Percentiles rank a stretch among this genome's conserved stretches.
Evolutionary conservation across 2,888 invertebrate species (phyloP).

Genomic region (Oasisia sp.): DNA sequence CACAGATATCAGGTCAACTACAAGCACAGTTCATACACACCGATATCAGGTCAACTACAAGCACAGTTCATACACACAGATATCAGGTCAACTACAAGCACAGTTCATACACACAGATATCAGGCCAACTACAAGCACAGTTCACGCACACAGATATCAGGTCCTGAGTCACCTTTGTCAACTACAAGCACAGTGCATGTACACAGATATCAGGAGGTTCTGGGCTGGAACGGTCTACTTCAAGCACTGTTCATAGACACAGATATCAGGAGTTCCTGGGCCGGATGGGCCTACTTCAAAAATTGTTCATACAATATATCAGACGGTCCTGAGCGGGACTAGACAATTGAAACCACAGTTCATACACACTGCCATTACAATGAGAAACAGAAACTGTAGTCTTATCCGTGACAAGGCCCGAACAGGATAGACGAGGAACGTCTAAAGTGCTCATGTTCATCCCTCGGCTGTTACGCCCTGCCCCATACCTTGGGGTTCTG

Average conservation of each 20-base stretch:
- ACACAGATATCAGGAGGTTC: slow-evolving; percentile 81
- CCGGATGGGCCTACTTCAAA: too few relatives aligned
- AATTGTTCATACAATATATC: too few relatives aligned
- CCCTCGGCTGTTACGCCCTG: not conserved
- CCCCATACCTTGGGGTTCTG: slow-evolving; percentile 84
- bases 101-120: slow-evolving; percentile 92
- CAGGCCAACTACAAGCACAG: slow-evolving; percentile 78
- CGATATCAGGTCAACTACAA: slow-evolving; percentile 73
- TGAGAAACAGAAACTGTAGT: too few relatives aligned
- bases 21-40: slow-evolving; percentile 85
- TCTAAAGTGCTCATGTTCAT: not conserved
- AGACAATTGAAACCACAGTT: too few relatives aligned
- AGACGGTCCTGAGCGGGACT: too few relatives aligned
- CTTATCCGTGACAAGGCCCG: too few relatives aligned
- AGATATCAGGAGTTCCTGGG: slow-evolving; percentile 89
- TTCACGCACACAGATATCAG: slow-evolving; percentile 91
- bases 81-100: slow-evolving; percentile 74
- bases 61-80: too few relatives aligned
- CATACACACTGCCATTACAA: slow-evolving; percentile 75
- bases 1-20: slow-evolving; percentile 87
- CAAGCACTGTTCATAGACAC: slow-evolving; percentile 86
- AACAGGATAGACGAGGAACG: not conserved
- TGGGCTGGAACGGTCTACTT: slow-evolving; percentile 68
- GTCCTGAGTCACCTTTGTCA: slow-evolving; percentile 70
- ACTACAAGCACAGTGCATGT: slow-evolving; percentile 80